Conservation (phyloP, 30 jellyfish, hydroid and myxozoan genomes). For the Hydra vulgaris region DNA sequence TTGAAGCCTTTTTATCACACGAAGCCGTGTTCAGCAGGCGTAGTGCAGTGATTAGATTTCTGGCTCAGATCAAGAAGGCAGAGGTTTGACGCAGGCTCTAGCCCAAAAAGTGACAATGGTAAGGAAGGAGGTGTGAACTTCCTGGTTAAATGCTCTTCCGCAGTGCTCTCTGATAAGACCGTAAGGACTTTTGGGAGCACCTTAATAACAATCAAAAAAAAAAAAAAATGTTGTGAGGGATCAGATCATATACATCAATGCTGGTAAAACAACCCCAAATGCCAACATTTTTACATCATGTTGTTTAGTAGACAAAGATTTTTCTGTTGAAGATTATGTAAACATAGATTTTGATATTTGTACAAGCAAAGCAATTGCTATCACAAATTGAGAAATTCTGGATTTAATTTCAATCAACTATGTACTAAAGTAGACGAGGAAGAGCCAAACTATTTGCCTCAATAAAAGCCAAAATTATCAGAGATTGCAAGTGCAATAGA, state of each 20-base stretch:
- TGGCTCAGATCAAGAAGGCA: no score
- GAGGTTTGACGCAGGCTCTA: no score
- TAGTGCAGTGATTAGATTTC: no score
- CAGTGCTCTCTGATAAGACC: no score
- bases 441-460: not conserved
- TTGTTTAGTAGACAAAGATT: not conserved
- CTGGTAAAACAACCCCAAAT: not conserved
- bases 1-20: not conserved
- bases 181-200: no score
- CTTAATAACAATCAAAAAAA: no score
- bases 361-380: not conserved
- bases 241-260: conserved; percentile 3
- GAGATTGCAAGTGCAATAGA: not conserved
- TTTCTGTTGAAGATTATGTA: not conserved
- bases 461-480: not conserved
- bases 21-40: no score
- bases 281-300: not conserved
- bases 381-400: not conserved
- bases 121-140: no score
- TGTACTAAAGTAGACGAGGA: not conserved
- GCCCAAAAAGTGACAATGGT: no score
- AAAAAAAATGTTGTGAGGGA: conserved; percentile 1
- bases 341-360: not conserved
- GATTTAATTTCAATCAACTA: not conserved
- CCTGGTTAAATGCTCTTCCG: no score